Percentiles rank a stretch among this genome's conserved stretches.
These are phyloP conservation scores for Gnathonemus echidnorhynchus DNA, from an alignment of 2,113 vertebrate genomes.

Conservation along the genomic window DNA sequence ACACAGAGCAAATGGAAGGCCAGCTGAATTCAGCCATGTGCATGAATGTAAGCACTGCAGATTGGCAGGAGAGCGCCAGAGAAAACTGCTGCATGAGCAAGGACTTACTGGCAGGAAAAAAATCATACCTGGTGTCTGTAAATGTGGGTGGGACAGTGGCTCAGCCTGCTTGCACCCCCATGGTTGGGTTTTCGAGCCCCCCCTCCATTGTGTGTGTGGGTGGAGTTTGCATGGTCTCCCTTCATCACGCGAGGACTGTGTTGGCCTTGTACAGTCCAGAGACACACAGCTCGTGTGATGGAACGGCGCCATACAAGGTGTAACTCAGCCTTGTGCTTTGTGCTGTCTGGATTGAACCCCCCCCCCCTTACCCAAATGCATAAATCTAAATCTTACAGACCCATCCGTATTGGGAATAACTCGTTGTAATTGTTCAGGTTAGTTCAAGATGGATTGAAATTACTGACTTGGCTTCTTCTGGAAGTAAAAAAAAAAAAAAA, in stretches of 20 bases:
- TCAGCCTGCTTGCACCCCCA: not conserved
- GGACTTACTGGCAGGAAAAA: not conserved
- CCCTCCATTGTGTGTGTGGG: not conserved
- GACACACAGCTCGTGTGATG: not conserved
- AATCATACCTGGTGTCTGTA: not conserved
- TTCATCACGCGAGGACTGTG: not conserved
- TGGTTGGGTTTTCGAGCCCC: not conserved
- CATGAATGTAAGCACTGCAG: not conserved
- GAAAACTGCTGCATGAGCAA: not conserved
- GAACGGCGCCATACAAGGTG: not conserved
- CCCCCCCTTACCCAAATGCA: not conserved
- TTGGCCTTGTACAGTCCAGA: not conserved
- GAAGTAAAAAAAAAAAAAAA: not conserved
- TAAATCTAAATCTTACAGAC: not conserved
- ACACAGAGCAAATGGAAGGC: not conserved
- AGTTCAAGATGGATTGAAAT: not conserved
- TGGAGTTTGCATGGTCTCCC: not conserved
- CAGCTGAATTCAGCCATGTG: not conserved
- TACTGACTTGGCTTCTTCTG: not conserved
- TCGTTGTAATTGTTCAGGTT: not conserved
- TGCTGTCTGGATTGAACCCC: not conserved
- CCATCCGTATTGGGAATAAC: not conserved
- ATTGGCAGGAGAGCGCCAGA: not conserved
- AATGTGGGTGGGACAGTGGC: not conserved
- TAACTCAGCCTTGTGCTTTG: not conserved